Evolutionary conservation across 2,113 vertebrate species (phyloP), one percentile per base, ranked within the genome.

Genomic region (Leucopsar rothschildi): DNA sequence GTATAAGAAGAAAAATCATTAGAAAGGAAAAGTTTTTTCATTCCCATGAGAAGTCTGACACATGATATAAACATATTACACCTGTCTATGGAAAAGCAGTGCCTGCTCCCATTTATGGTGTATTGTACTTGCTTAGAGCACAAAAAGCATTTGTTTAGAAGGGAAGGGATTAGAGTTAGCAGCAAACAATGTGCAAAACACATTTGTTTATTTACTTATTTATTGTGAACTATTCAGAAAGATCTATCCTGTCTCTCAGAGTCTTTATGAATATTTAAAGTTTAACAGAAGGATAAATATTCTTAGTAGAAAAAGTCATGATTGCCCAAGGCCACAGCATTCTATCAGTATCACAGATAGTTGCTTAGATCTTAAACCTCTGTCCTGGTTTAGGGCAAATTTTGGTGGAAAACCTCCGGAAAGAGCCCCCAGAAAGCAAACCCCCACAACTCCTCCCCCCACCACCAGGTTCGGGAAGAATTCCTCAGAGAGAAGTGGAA

Each of bases 131-230:
- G 61, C 52, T 91, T 77, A 35, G 72, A 78, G 47, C 64, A 52
- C 31, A 81, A 42, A 73, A 82, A 88, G 8, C 45, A 65, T 91
- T 82, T 89, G 18, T 82, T 90, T 79, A 47, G 75, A 77, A 82
- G 16, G 69, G 37, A 71, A 90, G 15, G 35, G 37, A 76, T 84
- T 84, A 75, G n/a, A 55, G 50, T 72, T 82, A 91, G 29, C 42
- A 85, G 50, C n/a, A 94, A 89, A 75, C 47, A 82, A 65, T 60
- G 33, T 11, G 9, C 40, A 91, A 91, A 87, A 0, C 10, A 16
- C 49, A 82, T 93, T 95, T 88, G 53, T 93, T 92, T 92, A 40
- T 91, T 95, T 96, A 63, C 44, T 94, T 96, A 87, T 94, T 95
- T 95, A 91, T 85, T 82, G 59, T 57, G 78, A 86, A 66, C 71